A percentile compares a stretch with the other conserved stretches of the same genome.
These are phyloP conservation scores for Callimorpha dominula DNA, from an alignment of 2,888 invertebrate genomes.

Conservation along the genomic window DNA sequence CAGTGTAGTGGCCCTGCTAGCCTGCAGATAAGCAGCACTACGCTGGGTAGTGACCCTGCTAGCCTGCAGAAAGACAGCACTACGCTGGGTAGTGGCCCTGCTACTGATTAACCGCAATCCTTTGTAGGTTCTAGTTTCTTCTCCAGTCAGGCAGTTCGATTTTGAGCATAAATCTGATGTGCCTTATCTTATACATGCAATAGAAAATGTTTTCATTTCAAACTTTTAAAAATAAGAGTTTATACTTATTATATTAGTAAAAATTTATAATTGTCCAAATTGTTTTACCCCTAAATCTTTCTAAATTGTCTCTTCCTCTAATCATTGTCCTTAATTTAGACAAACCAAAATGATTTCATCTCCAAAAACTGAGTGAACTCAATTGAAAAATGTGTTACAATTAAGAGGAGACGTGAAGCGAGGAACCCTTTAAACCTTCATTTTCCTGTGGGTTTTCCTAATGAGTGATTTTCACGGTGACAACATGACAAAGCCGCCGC, in stretches of 20 bases:
- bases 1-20: too few species aligned
- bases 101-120: too few species aligned
- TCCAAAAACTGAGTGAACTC: slow-evolving; percentile 52
- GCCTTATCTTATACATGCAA: neutral
- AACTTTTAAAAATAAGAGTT: too few species aligned
- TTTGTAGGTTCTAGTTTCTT: too few species aligned
- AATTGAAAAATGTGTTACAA: slow-evolving; percentile 66
- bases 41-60: too few species aligned
- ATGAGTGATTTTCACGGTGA: slow-evolving; percentile 73
- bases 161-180: neutral
- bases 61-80: too few species aligned
- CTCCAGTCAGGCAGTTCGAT: too few species aligned
- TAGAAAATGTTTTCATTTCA: neutral
- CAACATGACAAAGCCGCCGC: slow-evolving; percentile 58
- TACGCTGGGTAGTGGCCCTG: too few species aligned
- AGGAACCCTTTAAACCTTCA: slow-evolving; percentile 65
- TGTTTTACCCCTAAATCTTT: neutral
- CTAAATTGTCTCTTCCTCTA: slow-evolving; percentile 6
- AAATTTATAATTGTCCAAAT: neutral
- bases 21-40: too few species aligned
- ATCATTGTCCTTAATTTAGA: slow-evolving; percentile 11
- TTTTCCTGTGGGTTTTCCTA: slow-evolving; percentile 73
- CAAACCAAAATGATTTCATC: slow-evolving; percentile 39
- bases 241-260: neutral
- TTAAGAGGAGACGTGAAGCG: slow-evolving; percentile 64